Conservation (phyloP, 2,888 invertebrate species). For the Branchinecta sandiegonensis region DNA sequence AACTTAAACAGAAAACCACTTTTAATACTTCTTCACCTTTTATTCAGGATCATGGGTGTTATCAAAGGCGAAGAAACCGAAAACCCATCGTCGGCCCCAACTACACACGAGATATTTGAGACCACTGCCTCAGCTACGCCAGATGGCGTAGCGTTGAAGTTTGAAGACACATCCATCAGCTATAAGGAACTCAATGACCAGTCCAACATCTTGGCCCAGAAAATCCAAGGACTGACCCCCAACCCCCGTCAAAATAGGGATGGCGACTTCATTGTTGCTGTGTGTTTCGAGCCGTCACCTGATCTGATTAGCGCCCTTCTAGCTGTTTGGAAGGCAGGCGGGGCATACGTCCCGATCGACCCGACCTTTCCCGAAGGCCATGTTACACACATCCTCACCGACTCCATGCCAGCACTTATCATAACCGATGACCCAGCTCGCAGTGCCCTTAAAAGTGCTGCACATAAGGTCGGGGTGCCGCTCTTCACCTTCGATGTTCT, state of each 20-base stretch:
- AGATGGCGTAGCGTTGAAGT: too few relatives aligned
- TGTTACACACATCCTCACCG: slow-evolving; percentile 57
- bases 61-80: too few relatives aligned
- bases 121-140: too few relatives aligned
- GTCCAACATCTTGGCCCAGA: too few relatives aligned
- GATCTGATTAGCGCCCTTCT: slow-evolving; percentile 49
- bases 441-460: background rate
- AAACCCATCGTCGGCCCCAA: too few relatives aligned
- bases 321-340: slow-evolving; percentile 63
- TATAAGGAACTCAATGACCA: too few relatives aligned
- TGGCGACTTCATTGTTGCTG: slow-evolving; percentile 56
- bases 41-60: too few relatives aligned
- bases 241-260: slow-evolving; percentile 40
- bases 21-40: too few relatives aligned
- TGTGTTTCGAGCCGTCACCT: slow-evolving; percentile 63
- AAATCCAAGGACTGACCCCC: too few relatives aligned
- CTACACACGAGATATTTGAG: too few relatives aligned
- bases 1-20: too few relatives aligned
- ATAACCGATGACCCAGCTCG: slow-evolving; percentile 44
- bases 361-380: slow-evolving; percentile 53
- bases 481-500: background rate
- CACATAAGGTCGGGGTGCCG: background rate
- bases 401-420: slow-evolving; percentile 53
- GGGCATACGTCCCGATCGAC: slow-evolving; percentile 70
- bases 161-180: too few relatives aligned